These are phyloP conservation scores for Beris morrisii DNA, from an alignment of 2,888 invertebrate genomes.

Conservation along the genomic window DNA sequence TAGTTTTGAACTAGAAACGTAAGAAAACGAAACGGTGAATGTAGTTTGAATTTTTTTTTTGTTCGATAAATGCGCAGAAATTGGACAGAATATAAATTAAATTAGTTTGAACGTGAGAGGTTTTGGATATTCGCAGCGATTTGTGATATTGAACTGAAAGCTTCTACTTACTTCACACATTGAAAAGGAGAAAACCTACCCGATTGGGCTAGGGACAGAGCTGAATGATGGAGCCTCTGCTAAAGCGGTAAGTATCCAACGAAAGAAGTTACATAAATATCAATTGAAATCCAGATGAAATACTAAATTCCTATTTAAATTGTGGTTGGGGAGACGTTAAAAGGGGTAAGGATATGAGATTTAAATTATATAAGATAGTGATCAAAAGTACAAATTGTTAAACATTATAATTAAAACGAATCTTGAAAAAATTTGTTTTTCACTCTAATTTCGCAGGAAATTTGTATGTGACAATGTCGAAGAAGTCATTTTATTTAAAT, in stretches of 20 bases:
- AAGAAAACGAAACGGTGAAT: conserved; percentile 11
- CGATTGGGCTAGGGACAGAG: conserved; percentile 37
- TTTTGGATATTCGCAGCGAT: conserved; percentile 9
- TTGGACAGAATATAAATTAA: conserved; percentile 24
- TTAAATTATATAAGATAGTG: no score
- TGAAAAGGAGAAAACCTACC: conserved; percentile 24
- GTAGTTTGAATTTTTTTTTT: background rate
- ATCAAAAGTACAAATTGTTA: no score
- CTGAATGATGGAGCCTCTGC: conserved; percentile 53
- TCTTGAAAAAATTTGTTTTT: no score
- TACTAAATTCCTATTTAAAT: no score
- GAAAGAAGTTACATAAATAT: no score
- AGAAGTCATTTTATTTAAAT: no score
- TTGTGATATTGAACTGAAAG: conserved; percentile 27
- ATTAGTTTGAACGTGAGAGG: conserved; percentile 9
- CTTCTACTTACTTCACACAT: conserved; percentile 13
- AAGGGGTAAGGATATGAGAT: no score
- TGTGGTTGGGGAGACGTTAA: no score
- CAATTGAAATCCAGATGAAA: no score
- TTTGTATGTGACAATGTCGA: no score
- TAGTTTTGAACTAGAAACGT: conserved; percentile 1
- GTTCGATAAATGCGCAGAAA: conserved; percentile 21
- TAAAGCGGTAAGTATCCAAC: conserved; percentile 51
- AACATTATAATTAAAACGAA: no score
- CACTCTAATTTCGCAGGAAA: no score